Base-by-base conservation (phyloP, 2,797 vertebrate genomes). In the Sebastes oblongus region DNA sequence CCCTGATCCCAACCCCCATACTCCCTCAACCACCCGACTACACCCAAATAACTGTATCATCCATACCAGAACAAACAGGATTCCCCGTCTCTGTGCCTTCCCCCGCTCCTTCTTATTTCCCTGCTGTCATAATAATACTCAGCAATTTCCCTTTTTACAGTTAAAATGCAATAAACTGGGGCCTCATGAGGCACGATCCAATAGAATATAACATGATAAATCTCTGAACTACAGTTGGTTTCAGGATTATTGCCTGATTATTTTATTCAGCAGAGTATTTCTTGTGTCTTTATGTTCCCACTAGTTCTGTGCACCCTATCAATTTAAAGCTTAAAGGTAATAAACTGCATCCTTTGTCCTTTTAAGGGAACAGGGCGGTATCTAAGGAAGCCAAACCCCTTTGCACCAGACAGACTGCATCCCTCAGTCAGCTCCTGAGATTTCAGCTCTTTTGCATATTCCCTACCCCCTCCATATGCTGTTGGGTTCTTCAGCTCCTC, bases 341-440 rank as follows among this genome's bases (percentile, higher is more conserved):
- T 85, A 75, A 86, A 77, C 72, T 56, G 78, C 71, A 86, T 89
- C 89, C 85, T 88, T 93, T 92, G 90, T 91, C 91, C 88, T 92
- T 92, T 90, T 91, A 91, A 86, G 93, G 91, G 61, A 78, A 83
- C 18, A 77, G 86, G 92, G 92, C 50, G 87, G 85, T 11, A 39
- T 60, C 70, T 55, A 8, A 65, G 27, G 18, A 89, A 77, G 86
- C 88, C 92, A 84, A 79, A 90, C 92, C 92, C 91, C 89, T 92
- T 93, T 95, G 94, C 93, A 94, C 78, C 92, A 95, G 89, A 86
- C 86, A 84, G 80, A 62, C 87, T 86, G 66, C 58, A 67, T 78
- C 61, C 72, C 60, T 82, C 78, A 73, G 75, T 84, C 80, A 78
- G 75, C 80, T 80, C 81, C 77, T 75, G 80, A 91, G 88, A 89